These are phyloP conservation scores for Drosophila nr. fundita DNA, from an alignment of 2,888 invertebrate species.

Conservation along the genomic window DNA sequence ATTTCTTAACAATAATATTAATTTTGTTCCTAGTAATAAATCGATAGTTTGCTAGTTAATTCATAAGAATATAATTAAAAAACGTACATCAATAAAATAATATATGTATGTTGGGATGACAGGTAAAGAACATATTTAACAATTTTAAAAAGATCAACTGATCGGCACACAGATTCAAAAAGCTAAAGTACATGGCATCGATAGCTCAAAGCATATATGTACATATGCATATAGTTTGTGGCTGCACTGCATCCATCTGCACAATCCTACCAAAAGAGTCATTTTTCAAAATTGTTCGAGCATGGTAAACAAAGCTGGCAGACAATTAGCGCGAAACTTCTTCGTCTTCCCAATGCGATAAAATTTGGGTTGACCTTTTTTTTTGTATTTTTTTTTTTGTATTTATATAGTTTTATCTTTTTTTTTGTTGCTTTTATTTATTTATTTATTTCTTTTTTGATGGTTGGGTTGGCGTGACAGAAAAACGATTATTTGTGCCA, in stretches of 20 bases:
- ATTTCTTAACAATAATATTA: background rate
- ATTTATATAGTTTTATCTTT: constrained; percentile 14
- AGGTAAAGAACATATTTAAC: background rate
- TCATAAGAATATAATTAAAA: background rate
- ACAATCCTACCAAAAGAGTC: background rate
- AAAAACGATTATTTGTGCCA: constrained; percentile 82
- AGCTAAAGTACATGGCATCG: no score
- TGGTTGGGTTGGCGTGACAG: constrained; percentile 73
- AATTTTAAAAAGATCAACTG: background rate
- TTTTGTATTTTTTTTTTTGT: constrained; percentile 8
- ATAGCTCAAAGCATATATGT: background rate
- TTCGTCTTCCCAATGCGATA: constrained; percentile 28
- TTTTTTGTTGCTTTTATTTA: constrained; percentile 35
- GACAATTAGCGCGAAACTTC: constrained; percentile 45
- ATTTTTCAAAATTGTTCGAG: constrained; percentile 16
- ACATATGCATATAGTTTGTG: background rate
- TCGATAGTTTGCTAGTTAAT: background rate
- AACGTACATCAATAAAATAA: background rate
- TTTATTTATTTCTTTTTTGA: constrained; percentile 50
- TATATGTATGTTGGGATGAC: background rate
- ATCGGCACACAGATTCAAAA: background rate
- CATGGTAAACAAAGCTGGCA: constrained; percentile 44
- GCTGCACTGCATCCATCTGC: background rate
- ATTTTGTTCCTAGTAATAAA: background rate
- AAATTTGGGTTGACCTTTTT: constrained; percentile 39